phyloP scores from a whole-genome alignment of 2,113 vertebrate genomes.

The Calypte anna region DNA sequence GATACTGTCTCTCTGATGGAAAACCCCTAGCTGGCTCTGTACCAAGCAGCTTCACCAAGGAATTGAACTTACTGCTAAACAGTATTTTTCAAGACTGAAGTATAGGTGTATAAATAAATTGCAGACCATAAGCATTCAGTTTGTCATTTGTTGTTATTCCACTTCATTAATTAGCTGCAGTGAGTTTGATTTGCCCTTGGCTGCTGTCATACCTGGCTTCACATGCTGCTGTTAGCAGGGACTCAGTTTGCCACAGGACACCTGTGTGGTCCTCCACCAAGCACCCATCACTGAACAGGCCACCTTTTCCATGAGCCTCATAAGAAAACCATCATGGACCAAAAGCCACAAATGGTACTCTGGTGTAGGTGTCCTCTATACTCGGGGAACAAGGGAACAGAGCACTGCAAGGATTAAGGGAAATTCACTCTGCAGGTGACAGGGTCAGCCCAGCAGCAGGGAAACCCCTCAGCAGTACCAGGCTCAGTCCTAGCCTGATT shows the following conservation, averaged over 20 bases:
- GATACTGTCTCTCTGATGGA: background rate
- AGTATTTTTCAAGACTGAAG: background rate
- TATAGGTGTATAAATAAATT: background rate
- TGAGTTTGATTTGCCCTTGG: background rate
- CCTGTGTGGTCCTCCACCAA: background rate
- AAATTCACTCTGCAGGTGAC: too few relatives aligned
- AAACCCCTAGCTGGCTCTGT: background rate
- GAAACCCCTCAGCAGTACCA: background rate
- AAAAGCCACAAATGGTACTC: background rate
- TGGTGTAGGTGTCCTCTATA: background rate
- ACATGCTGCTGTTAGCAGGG: background rate
- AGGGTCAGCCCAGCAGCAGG: background rate
- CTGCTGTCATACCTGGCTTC: background rate
- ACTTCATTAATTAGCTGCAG: background rate
- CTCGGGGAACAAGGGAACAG: background rate
- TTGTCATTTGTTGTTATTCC: background rate
- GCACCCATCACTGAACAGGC: rapidly evolving
- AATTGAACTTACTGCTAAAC: background rate
- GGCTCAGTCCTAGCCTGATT: background rate
- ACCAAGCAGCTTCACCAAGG: background rate
- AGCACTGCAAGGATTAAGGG: background rate
- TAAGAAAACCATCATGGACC: background rate
- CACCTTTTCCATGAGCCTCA: rapidly evolving
- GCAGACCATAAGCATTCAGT: background rate
- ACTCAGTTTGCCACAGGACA: background rate